phyloP scores from a whole-genome alignment of 2,797 vertebrate genomes.

The Cyprinella venusta region DNA sequence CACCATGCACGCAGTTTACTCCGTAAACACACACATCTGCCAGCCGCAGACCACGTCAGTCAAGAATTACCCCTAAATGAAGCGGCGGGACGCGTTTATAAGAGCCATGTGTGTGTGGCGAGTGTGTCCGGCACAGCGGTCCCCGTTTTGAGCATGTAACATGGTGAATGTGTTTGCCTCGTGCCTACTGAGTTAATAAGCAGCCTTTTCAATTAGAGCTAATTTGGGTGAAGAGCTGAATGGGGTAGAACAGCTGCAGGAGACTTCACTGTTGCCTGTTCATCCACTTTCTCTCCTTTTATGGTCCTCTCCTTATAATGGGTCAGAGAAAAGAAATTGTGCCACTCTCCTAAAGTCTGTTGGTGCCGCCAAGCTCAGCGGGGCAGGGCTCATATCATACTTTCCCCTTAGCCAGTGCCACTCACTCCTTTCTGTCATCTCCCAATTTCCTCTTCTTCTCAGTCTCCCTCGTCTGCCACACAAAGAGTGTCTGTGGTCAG shows the following conservation, averaged over 20 bases:
- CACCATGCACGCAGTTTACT: conserved; percentile 7
- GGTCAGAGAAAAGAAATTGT: conserved; percentile 25
- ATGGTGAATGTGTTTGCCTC: conserved; percentile 52
- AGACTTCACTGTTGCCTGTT: conserved; percentile 41
- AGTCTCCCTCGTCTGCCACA: conserved; percentile 18
- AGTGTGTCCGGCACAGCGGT: conserved; percentile 41
- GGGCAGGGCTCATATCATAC: conserved; percentile 30
- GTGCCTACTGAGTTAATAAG: conserved; percentile 58
- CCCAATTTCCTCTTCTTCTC: conserved; percentile 10
- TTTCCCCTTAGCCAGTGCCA: conserved; percentile 21
- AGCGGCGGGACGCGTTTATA: conserved; percentile 31
- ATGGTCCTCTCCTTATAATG: conserved; percentile 16
- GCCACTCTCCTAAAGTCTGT: background rate
- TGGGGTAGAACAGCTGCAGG: conserved; percentile 59
- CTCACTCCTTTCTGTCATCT: background rate
- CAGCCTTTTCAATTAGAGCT: conserved; percentile 61
- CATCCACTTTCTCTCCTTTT: conserved; percentile 19
- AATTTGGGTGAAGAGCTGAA: conserved; percentile 60
- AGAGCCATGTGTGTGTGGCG: conserved; percentile 7
- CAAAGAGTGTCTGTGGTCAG: conserved; percentile 31
- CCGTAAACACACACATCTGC: conserved; percentile 54
- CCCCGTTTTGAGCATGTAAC: conserved; percentile 41
- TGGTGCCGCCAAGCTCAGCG: conserved; percentile 34
- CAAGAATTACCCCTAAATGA: conserved; percentile 42
- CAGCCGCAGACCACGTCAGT: conserved; percentile 36